A percentile compares a stretch with the other conserved stretches of the same genome.
Conservation (phyloP, 2,888 invertebrate genomes). For the Sylvicola cinctus region DNA sequence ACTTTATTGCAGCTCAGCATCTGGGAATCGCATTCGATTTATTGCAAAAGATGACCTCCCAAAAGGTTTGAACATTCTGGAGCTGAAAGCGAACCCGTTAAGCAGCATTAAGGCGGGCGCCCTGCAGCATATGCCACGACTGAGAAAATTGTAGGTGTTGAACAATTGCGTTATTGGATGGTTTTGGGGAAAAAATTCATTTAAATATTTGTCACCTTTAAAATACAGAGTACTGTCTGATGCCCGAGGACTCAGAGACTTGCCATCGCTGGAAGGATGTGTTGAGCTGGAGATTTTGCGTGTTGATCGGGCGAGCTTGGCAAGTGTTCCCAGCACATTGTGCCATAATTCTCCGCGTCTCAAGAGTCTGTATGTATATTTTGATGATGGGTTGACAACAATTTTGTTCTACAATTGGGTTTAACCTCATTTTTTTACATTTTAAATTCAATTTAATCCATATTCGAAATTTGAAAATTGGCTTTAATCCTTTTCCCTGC, state of each 20-base stretch:
- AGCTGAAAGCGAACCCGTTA: slow-evolving; percentile 69
- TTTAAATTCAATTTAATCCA: not conserved
- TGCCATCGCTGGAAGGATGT: slow-evolving; percentile 72
- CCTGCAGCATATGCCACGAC: slow-evolving; percentile 52
- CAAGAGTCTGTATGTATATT: slow-evolving; percentile 74
- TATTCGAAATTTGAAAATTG: too few relatives aligned
- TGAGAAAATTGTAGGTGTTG: slow-evolving; percentile 56
- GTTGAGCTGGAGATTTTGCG: slow-evolving; percentile 56
- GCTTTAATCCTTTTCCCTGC: too few relatives aligned
- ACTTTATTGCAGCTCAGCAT: slow-evolving; percentile 42
- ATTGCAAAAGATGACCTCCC: slow-evolving; percentile 51
- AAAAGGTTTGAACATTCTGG: slow-evolving; percentile 50
- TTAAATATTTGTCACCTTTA: slow-evolving; percentile 5
- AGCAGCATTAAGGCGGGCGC: slow-evolving; percentile 45
- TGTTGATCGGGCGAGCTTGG: slow-evolving; percentile 62
- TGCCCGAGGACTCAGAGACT: slow-evolving; percentile 51
- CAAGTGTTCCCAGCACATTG: slow-evolving; percentile 46
- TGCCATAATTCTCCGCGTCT: slow-evolving; percentile 61
- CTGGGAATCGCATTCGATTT: slow-evolving; percentile 60
- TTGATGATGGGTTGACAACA: too few relatives aligned
- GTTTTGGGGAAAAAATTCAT: slow-evolving; percentile 6
- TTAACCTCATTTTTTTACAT: too few relatives aligned
- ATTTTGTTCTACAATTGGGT: too few relatives aligned
- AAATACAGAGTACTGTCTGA: slow-evolving; percentile 59
- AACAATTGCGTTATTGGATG: slow-evolving; percentile 1